phyloP scores from a whole-genome alignment of 2,113 vertebrate species.

The Brachypteracias leptosomus region DNA sequence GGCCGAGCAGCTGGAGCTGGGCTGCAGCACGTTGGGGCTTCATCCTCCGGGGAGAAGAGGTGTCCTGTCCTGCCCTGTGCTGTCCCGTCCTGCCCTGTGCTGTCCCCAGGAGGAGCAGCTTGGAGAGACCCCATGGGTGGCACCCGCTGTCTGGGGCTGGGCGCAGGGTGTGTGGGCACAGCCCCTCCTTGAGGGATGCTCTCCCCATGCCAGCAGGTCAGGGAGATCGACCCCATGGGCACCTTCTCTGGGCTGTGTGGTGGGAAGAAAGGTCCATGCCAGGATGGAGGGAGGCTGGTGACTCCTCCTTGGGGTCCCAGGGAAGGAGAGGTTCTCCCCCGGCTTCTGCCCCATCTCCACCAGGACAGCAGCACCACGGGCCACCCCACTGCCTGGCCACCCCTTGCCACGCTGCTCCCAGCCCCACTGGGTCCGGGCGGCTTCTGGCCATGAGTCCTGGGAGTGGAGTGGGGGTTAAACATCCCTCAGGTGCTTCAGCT shows the following conservation, averaged over 20 bases:
- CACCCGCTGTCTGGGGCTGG: accelerated
- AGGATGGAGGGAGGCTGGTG: neutral
- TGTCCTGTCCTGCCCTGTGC: neutral
- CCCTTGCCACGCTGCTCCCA: neutral
- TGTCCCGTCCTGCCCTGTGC: neutral
- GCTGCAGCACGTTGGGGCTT: neutral
- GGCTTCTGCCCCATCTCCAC: neutral
- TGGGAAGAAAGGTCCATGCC: neutral
- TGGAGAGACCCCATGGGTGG: neutral
- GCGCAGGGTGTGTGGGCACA: neutral
- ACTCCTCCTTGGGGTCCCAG: accelerated
- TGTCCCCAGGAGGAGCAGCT: neutral
- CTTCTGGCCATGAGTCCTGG: neutral
- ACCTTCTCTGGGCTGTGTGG: neutral
- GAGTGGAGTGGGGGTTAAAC: neutral
- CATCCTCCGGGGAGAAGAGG: neutral
- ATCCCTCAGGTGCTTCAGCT: slow-evolving; percentile 55
- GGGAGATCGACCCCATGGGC: neutral
- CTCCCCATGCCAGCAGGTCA: neutral
- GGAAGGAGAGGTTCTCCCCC: neutral
- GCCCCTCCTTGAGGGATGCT: too few species aligned
- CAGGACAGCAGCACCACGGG: accelerated
- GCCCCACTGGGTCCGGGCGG: accelerated
- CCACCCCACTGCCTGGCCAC: neutral
- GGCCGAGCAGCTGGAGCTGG: neutral